These are phyloP conservation scores for Beris chalybata DNA, from an alignment of 2,888 invertebrate genomes.

Conservation along the genomic window DNA sequence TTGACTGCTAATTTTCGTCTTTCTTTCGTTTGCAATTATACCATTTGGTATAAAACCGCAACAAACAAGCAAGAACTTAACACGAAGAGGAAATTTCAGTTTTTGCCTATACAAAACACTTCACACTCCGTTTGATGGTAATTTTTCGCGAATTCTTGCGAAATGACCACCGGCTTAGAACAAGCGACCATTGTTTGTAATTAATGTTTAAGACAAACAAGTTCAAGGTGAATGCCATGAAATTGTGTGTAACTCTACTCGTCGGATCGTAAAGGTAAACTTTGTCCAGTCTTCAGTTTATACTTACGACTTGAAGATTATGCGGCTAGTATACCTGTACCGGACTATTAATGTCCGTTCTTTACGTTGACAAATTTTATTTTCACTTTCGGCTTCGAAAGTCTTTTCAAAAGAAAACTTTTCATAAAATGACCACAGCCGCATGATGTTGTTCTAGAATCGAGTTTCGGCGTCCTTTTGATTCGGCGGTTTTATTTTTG, in stretches of 20 bases:
- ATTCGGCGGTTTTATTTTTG: not conserved
- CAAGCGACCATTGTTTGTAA: slow-evolving; percentile 27
- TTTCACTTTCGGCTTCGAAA: slow-evolving; percentile 21
- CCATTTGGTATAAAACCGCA: not conserved
- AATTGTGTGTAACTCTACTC: not conserved
- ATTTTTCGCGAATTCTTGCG: slow-evolving; percentile 30
- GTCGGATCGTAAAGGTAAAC: too few relatives aligned
- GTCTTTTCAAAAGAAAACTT: not conserved
- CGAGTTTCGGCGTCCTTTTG: too few relatives aligned
- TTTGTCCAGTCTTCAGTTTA: too few relatives aligned
- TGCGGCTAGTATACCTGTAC: slow-evolving; percentile 2
- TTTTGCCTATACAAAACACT: slow-evolving; percentile 4
- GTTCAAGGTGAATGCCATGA: slow-evolving; percentile 35
- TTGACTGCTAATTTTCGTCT: slow-evolving; percentile 27
- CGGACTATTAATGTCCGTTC: not conserved
- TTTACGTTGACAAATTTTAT: slow-evolving; percentile 28
- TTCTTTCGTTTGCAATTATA: slow-evolving; percentile 16
- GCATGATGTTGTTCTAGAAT: not conserved
- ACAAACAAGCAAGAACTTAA: slow-evolving; percentile 9
- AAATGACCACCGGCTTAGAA: slow-evolving; percentile 31
- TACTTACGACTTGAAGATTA: too few relatives aligned
- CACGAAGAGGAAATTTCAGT: slow-evolving; percentile 10
- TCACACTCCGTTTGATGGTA: slow-evolving; percentile 17
- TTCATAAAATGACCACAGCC: not conserved
- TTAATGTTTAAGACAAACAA: slow-evolving; percentile 23